Evolutionary conservation across 2,113 vertebrate species (phyloP).

Genomic region (Toxotes chatareus): DNA sequence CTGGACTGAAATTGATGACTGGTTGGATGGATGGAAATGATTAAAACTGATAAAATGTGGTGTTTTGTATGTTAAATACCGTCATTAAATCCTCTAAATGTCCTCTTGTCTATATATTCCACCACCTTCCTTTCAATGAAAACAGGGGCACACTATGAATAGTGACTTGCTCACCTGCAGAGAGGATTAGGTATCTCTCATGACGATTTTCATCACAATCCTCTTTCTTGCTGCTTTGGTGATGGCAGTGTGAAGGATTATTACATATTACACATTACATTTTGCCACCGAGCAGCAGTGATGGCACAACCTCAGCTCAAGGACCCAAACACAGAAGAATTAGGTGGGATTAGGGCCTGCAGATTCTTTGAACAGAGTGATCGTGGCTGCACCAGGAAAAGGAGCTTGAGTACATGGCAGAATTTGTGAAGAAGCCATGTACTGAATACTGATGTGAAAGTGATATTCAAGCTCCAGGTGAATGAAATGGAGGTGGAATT

Average conservation of each 20-base stretch:
- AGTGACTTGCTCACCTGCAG: conserved; percentile 47
- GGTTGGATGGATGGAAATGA: background rate
- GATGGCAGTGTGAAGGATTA: conserved; percentile 55
- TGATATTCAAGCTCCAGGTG: conserved; percentile 3
- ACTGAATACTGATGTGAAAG: conserved; percentile 33
- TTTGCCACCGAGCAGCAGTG: conserved; percentile 42
- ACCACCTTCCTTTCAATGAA: conserved; percentile 11
- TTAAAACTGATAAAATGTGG: background rate
- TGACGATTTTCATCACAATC: conserved; percentile 53
- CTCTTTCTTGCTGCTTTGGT: conserved; percentile 39
- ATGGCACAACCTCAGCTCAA: conserved; percentile 51
- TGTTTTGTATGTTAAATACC: background rate
- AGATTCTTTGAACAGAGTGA: conserved; percentile 41
- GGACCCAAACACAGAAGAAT: conserved; percentile 48
- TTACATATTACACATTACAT: conserved; percentile 61
- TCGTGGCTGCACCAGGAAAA: conserved; percentile 17
- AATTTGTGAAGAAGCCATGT: conserved; percentile 1
- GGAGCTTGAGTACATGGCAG: conserved; percentile 22
- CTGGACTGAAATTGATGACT: too few species aligned
- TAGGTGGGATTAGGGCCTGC: conserved; percentile 56
- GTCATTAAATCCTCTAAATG: background rate
- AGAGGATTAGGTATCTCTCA: conserved; percentile 49
- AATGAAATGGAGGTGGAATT: conserved; percentile 17
- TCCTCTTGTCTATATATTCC: conserved; percentile 1
- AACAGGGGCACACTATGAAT: conserved; percentile 18